Conservation (phyloP, 2,113 vertebrate species). For the Serilophus lunatus region DNA sequence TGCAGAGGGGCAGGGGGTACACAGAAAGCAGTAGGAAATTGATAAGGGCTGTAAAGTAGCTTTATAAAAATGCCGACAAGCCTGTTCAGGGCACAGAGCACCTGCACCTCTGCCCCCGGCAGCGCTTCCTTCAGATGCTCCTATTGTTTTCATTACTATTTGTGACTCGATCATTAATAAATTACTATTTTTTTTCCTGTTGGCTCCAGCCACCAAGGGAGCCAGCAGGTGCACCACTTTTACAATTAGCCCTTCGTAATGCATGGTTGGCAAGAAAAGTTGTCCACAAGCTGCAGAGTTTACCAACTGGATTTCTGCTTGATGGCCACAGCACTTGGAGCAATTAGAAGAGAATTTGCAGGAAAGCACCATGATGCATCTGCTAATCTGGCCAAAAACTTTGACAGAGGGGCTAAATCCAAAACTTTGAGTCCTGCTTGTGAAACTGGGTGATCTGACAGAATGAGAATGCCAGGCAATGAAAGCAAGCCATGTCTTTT, state of each 20-base stretch:
- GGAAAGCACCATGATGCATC: background rate
- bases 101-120: constrained; percentile 66
- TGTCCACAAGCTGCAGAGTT: constrained; percentile 59
- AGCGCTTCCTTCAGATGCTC: constrained; percentile 68
- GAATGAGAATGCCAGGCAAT: background rate
- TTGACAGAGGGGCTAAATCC: background rate
- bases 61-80: constrained; percentile 73
- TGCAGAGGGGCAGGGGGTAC: constrained; percentile 63
- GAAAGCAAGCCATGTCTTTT: background rate
- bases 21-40: constrained; percentile 63
- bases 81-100: constrained; percentile 64
- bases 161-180: constrained; percentile 79
- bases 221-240: constrained; percentile 75
- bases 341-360: constrained; percentile 62
- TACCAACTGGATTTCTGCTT: constrained; percentile 45
- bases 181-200: constrained; percentile 41
- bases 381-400: background rate
- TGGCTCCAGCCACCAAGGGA: constrained; percentile 69
- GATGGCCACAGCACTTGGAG: background rate
- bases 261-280: constrained; percentile 75
- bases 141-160: constrained; percentile 74
- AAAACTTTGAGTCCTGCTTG: background rate
- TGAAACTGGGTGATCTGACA: background rate
- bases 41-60: constrained; percentile 64
- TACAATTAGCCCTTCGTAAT: constrained; percentile 78